A percentile compares a stretch with the other conserved stretches of the same genome.
phyloP scores from a whole-genome alignment of 2,113 vertebrate species.

The Pseudorhombus dupliciocellatus region DNA sequence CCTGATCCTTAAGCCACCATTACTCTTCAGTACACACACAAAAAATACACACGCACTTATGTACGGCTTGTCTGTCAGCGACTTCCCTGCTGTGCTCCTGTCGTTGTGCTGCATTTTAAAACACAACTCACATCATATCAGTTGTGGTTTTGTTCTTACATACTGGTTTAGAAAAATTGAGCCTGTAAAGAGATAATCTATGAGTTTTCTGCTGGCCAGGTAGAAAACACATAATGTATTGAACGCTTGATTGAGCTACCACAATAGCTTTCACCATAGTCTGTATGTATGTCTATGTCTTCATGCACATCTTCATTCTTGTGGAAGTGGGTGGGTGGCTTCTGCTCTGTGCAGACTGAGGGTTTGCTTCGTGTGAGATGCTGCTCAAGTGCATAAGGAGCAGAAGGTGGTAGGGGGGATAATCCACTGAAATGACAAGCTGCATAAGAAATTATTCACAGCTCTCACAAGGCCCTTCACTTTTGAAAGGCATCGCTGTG shows the following conservation, averaged over 20 bases:
- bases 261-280: background rate
- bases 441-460: slow-evolving; percentile 75
- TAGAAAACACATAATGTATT: slow-evolving; percentile 22
- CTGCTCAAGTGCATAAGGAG: slow-evolving; percentile 65
- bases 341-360: slow-evolving; percentile 43
- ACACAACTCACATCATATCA: slow-evolving; percentile 15
- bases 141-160: slow-evolving; percentile 9
- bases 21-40: slow-evolving; percentile 30
- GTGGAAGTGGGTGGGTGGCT: slow-evolving; percentile 38
- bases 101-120: slow-evolving; percentile 11
- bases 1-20: slow-evolving; percentile 60
- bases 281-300: background rate
- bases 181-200: slow-evolving; percentile 1
- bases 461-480: slow-evolving; percentile 72
- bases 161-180: slow-evolving; percentile 18
- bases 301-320: slow-evolving; percentile 10
- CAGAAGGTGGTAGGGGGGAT: slow-evolving; percentile 52
- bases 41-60: slow-evolving; percentile 24
- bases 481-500: slow-evolving; percentile 70
- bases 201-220: slow-evolving; percentile 9
- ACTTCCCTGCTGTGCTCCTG: slow-evolving; percentile 9
- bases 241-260: background rate
- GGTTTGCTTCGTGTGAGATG: slow-evolving; percentile 59
- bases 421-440: slow-evolving; percentile 76
- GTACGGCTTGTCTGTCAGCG: slow-evolving; percentile 31